A percentile compares a stretch with the other conserved stretches of the same genome.
These are phyloP conservation scores for Apostichopus japonicus DNA, from an alignment of 35 echinoderm and acorn worm genomes.

Conservation along the genomic window DNA sequence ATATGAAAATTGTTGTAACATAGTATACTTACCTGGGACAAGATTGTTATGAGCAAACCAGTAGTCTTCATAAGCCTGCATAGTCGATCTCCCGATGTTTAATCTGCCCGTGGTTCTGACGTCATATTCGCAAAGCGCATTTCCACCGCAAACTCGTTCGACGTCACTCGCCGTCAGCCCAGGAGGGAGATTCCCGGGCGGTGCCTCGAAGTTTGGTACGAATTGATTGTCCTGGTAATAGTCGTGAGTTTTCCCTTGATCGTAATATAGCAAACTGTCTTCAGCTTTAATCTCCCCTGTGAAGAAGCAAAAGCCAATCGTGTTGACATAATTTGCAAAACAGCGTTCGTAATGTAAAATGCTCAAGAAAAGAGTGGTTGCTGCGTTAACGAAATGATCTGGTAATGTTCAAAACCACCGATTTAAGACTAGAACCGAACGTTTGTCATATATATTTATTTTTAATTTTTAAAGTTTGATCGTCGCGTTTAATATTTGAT, in stretches of 20 bases:
- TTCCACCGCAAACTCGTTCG: slow-evolving; percentile 68
- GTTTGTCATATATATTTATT: too few species aligned
- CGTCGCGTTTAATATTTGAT: too few species aligned
- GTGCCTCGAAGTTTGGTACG: slow-evolving; percentile 67
- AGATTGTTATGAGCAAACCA: slow-evolving; percentile 71
- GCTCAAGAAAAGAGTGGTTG: too few species aligned
- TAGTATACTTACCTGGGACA: slow-evolving; percentile 52
- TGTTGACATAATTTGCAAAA: too few species aligned
- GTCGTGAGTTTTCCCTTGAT: slow-evolving; percentile 65
- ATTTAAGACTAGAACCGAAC: too few species aligned
- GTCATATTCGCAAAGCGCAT: slow-evolving; percentile 82
- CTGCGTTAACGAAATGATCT: too few species aligned
- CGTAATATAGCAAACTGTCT: slow-evolving; percentile 71
- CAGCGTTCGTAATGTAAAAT: too few species aligned
- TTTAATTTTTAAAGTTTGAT: too few species aligned
- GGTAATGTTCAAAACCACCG: too few species aligned
- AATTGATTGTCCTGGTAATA: slow-evolving; percentile 79
- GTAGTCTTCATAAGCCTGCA: slow-evolving; percentile 81
- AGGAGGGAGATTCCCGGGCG: slow-evolving; percentile 26
- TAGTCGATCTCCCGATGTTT: slow-evolving; percentile 86
- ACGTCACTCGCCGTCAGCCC: slow-evolving; percentile 44
- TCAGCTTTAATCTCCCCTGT: slow-evolving; percentile 66
- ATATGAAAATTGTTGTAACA: neutral
- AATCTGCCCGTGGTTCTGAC: slow-evolving; percentile 75
- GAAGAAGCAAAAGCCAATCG: neutral